phyloP scores from a whole-genome alignment of 1,140 invertebrate genomes.

The Anastrepha ludens region DNA sequence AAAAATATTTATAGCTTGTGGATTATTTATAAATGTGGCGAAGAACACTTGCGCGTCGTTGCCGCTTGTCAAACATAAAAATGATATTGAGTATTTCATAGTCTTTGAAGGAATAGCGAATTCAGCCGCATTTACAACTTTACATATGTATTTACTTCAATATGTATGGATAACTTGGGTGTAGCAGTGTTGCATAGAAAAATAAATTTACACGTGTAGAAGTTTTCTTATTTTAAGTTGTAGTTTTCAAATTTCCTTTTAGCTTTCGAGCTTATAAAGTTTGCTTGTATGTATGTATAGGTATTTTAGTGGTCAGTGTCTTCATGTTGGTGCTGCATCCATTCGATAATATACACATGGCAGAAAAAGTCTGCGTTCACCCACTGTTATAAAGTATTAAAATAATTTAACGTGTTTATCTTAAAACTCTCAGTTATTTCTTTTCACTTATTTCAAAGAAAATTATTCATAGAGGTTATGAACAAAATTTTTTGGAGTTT shows the following conservation, averaged over 20 bases:
- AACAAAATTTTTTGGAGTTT: too few relatives aligned
- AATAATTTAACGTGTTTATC: too few relatives aligned
- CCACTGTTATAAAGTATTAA: too few relatives aligned
- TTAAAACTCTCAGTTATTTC: too few relatives aligned
- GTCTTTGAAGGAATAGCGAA: neutral
- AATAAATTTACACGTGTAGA: neutral
- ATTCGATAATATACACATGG: too few relatives aligned
- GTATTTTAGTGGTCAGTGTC: too few relatives aligned
- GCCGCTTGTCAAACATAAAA: neutral
- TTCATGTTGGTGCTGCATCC: too few relatives aligned
- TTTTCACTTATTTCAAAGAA: too few relatives aligned
- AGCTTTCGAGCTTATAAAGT: constrained; percentile 7
- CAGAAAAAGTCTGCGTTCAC: too few relatives aligned
- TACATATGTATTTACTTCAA: neutral
- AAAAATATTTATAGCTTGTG: neutral
- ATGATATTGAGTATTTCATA: constrained; percentile 26
- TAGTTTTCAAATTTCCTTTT: neutral
- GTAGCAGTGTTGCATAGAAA: neutral
- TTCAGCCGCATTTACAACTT: neutral
- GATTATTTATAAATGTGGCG: neutral
- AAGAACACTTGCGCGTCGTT: neutral
- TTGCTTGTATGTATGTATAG: neutral
- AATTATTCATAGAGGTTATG: too few relatives aligned
- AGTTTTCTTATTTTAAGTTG: neutral
- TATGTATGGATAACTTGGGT: neutral